Base-by-base conservation (phyloP, 37 sponge, comb jelly and placozoan species). In the Halichondria panicea region DNA sequence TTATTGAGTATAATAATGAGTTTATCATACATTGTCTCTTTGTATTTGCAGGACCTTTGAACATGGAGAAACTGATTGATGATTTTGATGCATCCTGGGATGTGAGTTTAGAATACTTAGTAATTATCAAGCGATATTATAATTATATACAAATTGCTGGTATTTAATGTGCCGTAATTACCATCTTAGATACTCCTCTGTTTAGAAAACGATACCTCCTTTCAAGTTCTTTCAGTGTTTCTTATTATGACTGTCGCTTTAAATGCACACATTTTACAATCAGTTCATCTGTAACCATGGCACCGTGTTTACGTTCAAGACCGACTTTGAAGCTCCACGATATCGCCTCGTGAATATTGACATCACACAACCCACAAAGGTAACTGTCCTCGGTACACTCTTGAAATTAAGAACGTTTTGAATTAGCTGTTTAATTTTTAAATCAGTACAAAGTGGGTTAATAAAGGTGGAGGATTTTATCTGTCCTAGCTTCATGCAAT, bases 31-130 rank as follows among this genome's bases (percentile, higher is more conserved):
- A 24, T 12, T 30, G 8, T 9, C 42, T 74, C 4, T 24, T 30
- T 59, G 35, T 5, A 25, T 37, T 21, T 79, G 32, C 55, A 88
- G 91, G 84, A 15, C 68, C 63, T 24, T 76, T 94, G 0, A 63
- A 80, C 21, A 87, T 84, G 79, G 63, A 65, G 60, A 85, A 76
- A 36, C 57, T 97, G 6, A 68, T 92, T 54, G 95, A 97, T 66
- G 61, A 94, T 63, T 97, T 95, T 82, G 95, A 94, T 31, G 89
- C 96, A 4, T 77, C 79, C 0, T 97, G 93, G 70, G 96, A 93
- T 65, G 93, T 96, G 31, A 75, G 85, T 70, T 36, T 35, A 9
- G 40, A 37, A 35, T 7, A 58, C n/a, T 58, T 21, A 25, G 25
- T 70, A 48, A 50, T 1, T 48, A 46, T 70, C 43, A 40, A 22